Evolutionary conservation across 1,140 invertebrate species (phyloP), one percentile per base, ranked within the genome.

Genomic region (Eurosta solidaginis): DNA sequence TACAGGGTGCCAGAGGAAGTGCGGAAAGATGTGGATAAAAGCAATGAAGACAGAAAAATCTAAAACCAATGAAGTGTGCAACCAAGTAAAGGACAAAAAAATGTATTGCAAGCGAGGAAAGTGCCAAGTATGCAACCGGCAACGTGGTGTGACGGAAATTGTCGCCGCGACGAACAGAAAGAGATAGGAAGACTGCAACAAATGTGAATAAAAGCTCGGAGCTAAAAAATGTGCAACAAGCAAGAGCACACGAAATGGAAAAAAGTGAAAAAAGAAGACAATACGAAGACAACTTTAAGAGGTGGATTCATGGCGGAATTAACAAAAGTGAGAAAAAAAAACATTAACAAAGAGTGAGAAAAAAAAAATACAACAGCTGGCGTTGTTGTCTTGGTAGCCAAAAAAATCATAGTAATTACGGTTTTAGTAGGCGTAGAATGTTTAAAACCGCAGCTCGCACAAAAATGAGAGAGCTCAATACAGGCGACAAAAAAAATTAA

Each of bases 141-240:
- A 6, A 10, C 10, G n/a, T 6, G 17, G 2, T 52, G 33, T 20
- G 17, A n/a, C 33, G 59, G 59, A 68, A 68, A 68, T 68, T 68
- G 40, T 33, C 59, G 33, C n/a, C n/a, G 33, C 59, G 59, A 68
- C 59, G 59, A 68, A 68, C 59, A 68, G 40, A n/a, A n/a, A n/a
- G n/a, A n/a, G n/a, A 40, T 68, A 68, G 33, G 59, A 68, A 40
- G 40, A 68, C 59, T 10, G n/a, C n/a, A 5, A 20, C 17, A 63
- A 63, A 22, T 40, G 22, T 20, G n/a, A 6, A 40, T 6, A 40
- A 36, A 63, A 40, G 40, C 6, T 29, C 52, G n/a, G n/a, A n/a
- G n/a, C n/a, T n/a, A n/a, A 29, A 29, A 54, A 3, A 3, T 2
- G 33, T 20, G 33, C 17, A 68, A 2, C 4, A 40, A 68, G n/a